Evolutionary conservation across 2,888 invertebrate species (phyloP).

Genomic region (Xestia c-nigrum): DNA sequence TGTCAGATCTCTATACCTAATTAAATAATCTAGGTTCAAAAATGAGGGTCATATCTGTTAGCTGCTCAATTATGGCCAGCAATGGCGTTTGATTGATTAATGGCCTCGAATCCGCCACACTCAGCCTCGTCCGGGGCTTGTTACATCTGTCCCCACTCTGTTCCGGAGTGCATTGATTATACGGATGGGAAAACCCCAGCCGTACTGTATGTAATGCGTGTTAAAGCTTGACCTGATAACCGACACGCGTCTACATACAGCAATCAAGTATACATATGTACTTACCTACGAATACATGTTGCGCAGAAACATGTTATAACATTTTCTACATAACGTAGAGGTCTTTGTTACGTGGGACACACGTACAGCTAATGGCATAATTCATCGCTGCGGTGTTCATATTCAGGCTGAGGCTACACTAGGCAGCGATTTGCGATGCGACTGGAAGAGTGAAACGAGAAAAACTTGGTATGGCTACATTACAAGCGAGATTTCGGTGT

Average conservation of each 20-base stretch:
- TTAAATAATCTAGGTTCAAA: constrained; percentile 52
- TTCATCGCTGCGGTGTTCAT: constrained; percentile 16
- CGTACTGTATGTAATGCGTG: constrained; percentile 47
- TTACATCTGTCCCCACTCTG: constrained; percentile 44
- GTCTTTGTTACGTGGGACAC: constrained; percentile 9
- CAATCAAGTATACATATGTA: constrained; percentile 34
- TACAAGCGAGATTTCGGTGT: too few species aligned
- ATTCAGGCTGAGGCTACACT: too few species aligned
- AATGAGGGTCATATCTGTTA: constrained; percentile 64
- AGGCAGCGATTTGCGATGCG: too few species aligned
- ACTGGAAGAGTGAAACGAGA: too few species aligned
- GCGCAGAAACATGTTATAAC: constrained; percentile 25
- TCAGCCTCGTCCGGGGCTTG: constrained; percentile 45
- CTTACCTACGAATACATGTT: constrained; percentile 17
- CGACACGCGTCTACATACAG: constrained; percentile 39
- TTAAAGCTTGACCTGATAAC: constrained; percentile 65
- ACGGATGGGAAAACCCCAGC: constrained; percentile 65
- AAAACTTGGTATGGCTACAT: too few species aligned
- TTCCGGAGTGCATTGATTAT: constrained; percentile 64
- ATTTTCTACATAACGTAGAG: constrained; percentile 34
- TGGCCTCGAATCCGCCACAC: constrained; percentile 59
- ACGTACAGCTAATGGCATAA: constrained; percentile 37
- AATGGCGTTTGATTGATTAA: constrained; percentile 60
- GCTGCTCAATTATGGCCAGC: constrained; percentile 56
- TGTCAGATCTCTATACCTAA: constrained; percentile 41